A percentile compares a stretch with the other conserved stretches of the same genome.
Conservation (phyloP, 2,797 vertebrate genomes). For the Rhincodon typus region DNA sequence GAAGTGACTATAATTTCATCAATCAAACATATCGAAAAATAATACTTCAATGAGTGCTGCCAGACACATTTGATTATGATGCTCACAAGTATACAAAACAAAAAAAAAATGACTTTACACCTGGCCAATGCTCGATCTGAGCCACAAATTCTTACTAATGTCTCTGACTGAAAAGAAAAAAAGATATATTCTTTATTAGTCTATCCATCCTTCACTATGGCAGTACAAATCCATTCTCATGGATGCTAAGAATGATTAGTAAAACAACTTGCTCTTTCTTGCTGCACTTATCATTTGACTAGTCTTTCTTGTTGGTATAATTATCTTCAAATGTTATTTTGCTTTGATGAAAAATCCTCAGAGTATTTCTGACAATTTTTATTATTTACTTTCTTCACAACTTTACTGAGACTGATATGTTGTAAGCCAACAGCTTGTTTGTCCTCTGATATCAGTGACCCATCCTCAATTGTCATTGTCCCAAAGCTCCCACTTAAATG, state of each 20-base stretch:
- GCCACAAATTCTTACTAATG: not conserved
- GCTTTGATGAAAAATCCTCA: not conserved
- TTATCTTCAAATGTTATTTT: conserved; percentile 13
- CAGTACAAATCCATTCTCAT: not conserved
- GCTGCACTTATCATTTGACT: not conserved
- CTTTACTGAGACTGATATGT: too few species aligned
- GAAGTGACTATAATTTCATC: not conserved
- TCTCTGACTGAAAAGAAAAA: not conserved
- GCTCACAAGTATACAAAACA: not conserved
- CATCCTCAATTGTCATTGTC: too few species aligned
- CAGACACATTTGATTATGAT: not conserved
- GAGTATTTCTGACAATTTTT: conserved; percentile 2
- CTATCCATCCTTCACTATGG: not conserved
- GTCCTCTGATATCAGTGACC: too few species aligned
- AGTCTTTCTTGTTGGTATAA: not conserved
- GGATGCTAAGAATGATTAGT: not conserved
- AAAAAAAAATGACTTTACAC: not conserved
- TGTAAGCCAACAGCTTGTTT: too few species aligned
- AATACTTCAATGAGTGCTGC: not conserved
- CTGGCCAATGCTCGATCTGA: not conserved
- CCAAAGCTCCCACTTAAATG: not conserved
- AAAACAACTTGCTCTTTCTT: not conserved
- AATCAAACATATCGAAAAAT: not conserved
- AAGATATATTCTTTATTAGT: not conserved
- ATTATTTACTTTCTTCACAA: conserved; percentile 24